Evolutionary conservation across 2,797 vertebrate genomes (phyloP), one percentile per base, ranked within the genome.

Genomic region (Ctenochaetus hawaiiensis): DNA sequence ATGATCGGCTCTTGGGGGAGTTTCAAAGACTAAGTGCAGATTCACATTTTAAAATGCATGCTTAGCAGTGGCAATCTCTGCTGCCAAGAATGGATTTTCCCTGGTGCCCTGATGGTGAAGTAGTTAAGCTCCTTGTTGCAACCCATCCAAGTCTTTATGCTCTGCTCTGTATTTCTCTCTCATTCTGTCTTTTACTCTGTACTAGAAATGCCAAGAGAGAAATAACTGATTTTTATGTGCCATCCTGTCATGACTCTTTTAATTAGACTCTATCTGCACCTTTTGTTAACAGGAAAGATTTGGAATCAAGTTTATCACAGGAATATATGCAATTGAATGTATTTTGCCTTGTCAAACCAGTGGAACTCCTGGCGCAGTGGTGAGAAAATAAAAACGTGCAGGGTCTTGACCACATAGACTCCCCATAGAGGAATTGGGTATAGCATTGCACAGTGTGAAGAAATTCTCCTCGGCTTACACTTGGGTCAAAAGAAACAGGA

Each of bases 51-150:
- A 96, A 96, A 97, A 96, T 96, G 94, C 95, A 94, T 96, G 96
- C 95, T 96, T 96, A 96, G 96, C 96, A 95, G 95, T 95, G 94
- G 95, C 95, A 95, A 94, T 77, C 94, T 96, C 92, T 1, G 86
- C 91, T 96, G 96, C 96, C 96, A 96, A 96, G 82, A 97, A 96
- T 96, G 95, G 95, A 96, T 97, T 97, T 96, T 96, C 96, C 95
- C 94, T 93, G 91, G 93, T 96, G 94, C 95, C 93, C 94, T 90
- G 95, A 93, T 94, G 94, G 94, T 96, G 95, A 97, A 96, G 94
- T 94, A 95, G 96, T 96, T 96, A 95, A 96, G 94, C 95, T 94
- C 91, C 94, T 95, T 77, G 92, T 96, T 95, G 93, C 82, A 78
- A 70, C 74, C 61, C 91, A 92, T 96, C 94, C 94, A 94, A 92